Evolutionary conservation across 2,113 vertebrate species (phyloP), one percentile per base, ranked within the genome.

Genomic region (Trichomycterus rosablanca): DNA sequence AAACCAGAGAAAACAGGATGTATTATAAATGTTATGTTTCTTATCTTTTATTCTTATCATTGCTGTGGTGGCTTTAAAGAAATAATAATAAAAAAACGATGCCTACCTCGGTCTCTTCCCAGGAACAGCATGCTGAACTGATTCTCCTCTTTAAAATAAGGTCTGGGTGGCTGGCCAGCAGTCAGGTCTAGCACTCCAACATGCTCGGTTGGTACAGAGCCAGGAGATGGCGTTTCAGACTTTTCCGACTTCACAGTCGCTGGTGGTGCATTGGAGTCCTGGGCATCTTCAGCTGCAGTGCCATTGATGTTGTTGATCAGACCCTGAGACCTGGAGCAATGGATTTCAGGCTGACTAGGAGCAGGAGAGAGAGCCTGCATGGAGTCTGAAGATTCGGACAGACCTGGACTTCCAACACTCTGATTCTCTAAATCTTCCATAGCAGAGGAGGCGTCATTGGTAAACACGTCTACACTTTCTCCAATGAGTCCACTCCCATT

Each of bases 91-190:
- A 30, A 30, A 48, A 28, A 78, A 75, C 78, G 76, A 82, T 81
- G 88, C 81, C 88, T 90, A 97, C 95, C 94, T 87, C 94, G 90
- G 74, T 97, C 96, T 88, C 93, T 88, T 80, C 83, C 95, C 77
- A 95, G 90, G 89, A 97, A 95, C 87, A 97, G 89, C 88, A 97
- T 91, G 84, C 90, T 89, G 87, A 95, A 96, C 81, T 93, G 92
- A 85, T 86, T 87, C 80, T 98, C 95, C 77, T 98, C 96, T 88
- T 97, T 96, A 88, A 92, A 82, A 85, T 87, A 76, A 3, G 88
- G 87, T 78, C 95, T 91, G 77, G 82, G 79, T 0, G 86, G 88
- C 74, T 88, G 92, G 80, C 88, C 83, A 48, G 96, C 91, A 61
- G 94, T 98, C 77, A 99, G 90, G 88, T 99, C 96, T 79, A 98